Evolutionary conservation across 1,140 invertebrate species (phyloP).

Genomic region (Bombus superbus): DNA sequence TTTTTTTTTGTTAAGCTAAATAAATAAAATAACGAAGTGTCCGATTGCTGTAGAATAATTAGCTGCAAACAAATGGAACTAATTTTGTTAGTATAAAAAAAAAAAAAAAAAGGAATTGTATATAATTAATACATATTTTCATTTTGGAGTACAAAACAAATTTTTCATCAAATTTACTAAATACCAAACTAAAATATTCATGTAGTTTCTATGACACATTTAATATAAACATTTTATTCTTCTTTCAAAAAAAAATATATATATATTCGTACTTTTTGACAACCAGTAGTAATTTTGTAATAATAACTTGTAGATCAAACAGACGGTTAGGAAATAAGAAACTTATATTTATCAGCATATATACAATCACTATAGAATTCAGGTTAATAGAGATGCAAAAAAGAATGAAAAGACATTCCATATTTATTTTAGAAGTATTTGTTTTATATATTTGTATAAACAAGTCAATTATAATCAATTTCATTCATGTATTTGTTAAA

Average conservation of each 20-base stretch:
- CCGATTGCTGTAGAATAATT: neutral
- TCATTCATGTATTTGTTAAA: neutral
- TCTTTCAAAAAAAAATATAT: neutral
- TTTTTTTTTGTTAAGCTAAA: constrained; percentile 4
- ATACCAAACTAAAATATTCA: neutral
- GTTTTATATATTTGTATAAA: constrained; percentile 27
- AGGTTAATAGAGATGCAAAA: neutral
- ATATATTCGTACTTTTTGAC: constrained; percentile 42
- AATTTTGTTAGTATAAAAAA: constrained; percentile 1
- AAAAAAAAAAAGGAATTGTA: neutral
- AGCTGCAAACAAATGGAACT: constrained; percentile 1
- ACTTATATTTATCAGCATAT: neutral
- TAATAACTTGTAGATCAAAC: constrained; percentile 31
- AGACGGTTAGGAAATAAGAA: neutral
- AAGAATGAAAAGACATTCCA: neutral
- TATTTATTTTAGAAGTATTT: constrained; percentile 24
- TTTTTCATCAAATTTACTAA: neutral
- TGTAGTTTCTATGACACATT: neutral
- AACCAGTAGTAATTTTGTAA: neutral
- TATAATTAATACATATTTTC: neutral
- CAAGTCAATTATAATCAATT: constrained; percentile 20
- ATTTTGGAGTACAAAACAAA: neutral
- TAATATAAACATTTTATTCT: neutral
- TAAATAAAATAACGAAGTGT: neutral
- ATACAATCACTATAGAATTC: neutral